These are phyloP conservation scores for Notoglanidium macrostoma DNA, from an alignment of 2,797 vertebrate species.

Conservation along the genomic window DNA sequence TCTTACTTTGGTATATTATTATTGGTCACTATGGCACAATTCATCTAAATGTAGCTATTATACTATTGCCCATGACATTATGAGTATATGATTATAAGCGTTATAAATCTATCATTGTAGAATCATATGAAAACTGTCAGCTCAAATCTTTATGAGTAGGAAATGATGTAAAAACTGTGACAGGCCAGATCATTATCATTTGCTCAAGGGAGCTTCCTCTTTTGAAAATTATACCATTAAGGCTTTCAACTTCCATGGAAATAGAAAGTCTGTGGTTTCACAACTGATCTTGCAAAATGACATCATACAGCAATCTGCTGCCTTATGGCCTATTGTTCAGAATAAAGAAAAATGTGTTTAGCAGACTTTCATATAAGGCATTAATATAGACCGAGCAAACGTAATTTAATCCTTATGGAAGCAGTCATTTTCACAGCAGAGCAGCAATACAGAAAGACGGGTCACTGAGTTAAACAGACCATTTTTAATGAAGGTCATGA, in stretches of 20 bases:
- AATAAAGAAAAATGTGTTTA: not conserved
- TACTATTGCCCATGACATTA: not conserved
- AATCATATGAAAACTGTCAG: not conserved
- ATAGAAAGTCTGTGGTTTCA: constrained; percentile 1
- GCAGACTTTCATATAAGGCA: not conserved
- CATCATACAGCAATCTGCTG: not conserved
- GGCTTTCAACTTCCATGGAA: not conserved
- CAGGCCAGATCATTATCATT: not conserved
- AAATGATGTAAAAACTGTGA: not conserved
- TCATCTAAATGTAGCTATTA: not conserved
- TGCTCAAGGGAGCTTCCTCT: not conserved
- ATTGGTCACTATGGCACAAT: not conserved
- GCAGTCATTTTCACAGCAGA: not conserved
- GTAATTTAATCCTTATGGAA: not conserved
- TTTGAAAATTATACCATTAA: not conserved
- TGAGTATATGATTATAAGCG: not conserved
- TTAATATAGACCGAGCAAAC: not conserved
- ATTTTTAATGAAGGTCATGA: not conserved
- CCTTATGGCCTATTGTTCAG: not conserved
- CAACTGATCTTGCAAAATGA: not conserved
- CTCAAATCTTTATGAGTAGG: not conserved
- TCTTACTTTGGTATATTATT: not conserved
- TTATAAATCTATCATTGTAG: not conserved
- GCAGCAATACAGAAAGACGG: not conserved
- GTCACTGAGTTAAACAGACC: not conserved